Percentiles rank a stretch among this genome's conserved stretches.
Evolutionary conservation across 2,797 vertebrate species (phyloP).

Genomic region (Protosalanx chinensis): DNA sequence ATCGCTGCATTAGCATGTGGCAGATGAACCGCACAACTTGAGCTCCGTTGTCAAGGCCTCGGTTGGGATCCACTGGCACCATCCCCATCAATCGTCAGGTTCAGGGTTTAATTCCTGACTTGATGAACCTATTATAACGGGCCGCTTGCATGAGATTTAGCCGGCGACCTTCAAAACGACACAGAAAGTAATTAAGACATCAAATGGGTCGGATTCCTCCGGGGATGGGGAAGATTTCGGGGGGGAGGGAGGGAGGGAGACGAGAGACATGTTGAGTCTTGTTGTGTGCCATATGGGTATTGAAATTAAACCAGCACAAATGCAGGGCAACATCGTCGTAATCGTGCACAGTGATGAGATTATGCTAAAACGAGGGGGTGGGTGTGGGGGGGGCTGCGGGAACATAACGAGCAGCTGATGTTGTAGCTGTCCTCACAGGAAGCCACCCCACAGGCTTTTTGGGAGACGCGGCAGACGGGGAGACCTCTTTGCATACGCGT

Average conservation of each 20-base stretch:
- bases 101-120: slow-evolving; percentile 19
- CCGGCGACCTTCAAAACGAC: slow-evolving; percentile 32
- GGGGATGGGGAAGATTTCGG: slow-evolving; percentile 4
- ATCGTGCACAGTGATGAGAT: slow-evolving; percentile 2
- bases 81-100: slow-evolving; percentile 29
- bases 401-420: neutral
- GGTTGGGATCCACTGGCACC: slow-evolving; percentile 15
- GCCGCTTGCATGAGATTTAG: slow-evolving; percentile 22
- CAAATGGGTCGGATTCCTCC: slow-evolving; percentile 34
- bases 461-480: neutral
- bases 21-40: slow-evolving; percentile 5
- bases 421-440: neutral
- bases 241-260: neutral
- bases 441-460: neutral
- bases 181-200: slow-evolving; percentile 37
- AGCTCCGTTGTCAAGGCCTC: slow-evolving; percentile 11
- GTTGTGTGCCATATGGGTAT: neutral
- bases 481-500: neutral
- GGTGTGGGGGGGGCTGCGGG: neutral
- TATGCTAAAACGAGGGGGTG: neutral
- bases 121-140: slow-evolving; percentile 21
- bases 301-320: slow-evolving; percentile 15
- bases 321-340: neutral
- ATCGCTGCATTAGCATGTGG: slow-evolving; percentile 7
- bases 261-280: neutral